Evolutionary conservation across 2,888 invertebrate species (phyloP).

Genomic region (Formica aserva): DNA sequence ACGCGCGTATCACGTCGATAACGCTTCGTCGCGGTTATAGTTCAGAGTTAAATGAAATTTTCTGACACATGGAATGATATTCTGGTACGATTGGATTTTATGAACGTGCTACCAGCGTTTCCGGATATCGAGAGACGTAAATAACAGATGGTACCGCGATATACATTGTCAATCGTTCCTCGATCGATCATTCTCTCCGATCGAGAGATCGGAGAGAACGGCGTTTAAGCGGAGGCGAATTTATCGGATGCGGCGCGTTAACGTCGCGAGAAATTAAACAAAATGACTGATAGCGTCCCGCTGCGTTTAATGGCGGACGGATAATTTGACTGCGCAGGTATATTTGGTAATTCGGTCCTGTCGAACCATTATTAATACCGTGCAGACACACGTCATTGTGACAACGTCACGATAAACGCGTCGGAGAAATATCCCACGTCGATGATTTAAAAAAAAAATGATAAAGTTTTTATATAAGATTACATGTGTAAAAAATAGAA

Average conservation of each 20-base stretch:
- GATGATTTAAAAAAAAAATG: background rate
- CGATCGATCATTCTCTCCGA: constrained; percentile 36
- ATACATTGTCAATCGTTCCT: background rate
- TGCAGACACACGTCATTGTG: background rate
- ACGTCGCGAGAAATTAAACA: constrained; percentile 54
- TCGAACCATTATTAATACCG: constrained; percentile 37
- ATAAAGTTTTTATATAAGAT: background rate
- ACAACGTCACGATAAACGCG: background rate
- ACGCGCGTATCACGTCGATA: background rate
- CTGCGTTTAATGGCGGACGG: constrained; percentile 36
- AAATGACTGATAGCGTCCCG: constrained; percentile 52
- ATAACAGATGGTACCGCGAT: constrained; percentile 8
- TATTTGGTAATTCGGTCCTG: constrained; percentile 43
- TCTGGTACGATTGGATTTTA: constrained; percentile 32
- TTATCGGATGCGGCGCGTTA: background rate
- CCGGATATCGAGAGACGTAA: constrained; percentile 12
- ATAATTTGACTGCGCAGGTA: constrained; percentile 45
- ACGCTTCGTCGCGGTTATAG: constrained; percentile 6
- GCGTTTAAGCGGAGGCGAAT: background rate
- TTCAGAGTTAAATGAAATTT: constrained; percentile 41
- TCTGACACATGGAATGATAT: background rate
- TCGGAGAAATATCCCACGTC: background rate
- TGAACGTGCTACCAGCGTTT: constrained; percentile 20
- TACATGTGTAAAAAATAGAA: background rate
- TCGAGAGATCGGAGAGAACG: background rate